Evolutionary conservation across 2,113 vertebrate genomes (phyloP), one percentile per base, ranked within the genome.

Genomic region (Hydrolagus affinis): DNA sequence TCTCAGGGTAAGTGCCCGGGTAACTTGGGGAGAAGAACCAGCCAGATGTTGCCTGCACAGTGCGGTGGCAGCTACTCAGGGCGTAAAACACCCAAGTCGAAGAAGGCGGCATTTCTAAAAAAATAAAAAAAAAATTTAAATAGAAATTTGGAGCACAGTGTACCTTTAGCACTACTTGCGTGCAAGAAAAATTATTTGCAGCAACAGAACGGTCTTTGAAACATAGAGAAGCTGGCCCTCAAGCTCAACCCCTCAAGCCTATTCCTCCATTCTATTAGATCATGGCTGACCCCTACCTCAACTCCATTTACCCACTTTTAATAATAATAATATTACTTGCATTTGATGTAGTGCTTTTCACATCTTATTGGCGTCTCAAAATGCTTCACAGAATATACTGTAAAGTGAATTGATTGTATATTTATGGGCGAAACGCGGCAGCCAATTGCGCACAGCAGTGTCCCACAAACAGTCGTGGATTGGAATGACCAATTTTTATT

Each of bases 21-120:
- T 89, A 93, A 60, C 90, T 89, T 0, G 93, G 94, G 0, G 93
- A 93, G 88, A 93, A 91, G 73, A 96, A 95, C 68, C 89, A 86
- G 0, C 93, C 94, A 11, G 86, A 60, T 0, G 88, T 78, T 0
- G 85, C 70, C 0, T 0, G 10, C 3, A 95, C 86, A 64, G 88
- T 0, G 9, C 86, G 85, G 28, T 96, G 95, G 87, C 94, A 95
- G 89, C 90, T 93, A 85, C 89, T 92, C 87, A 94, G 56, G 0
- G 94, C 93, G 2, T 91, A 91, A 86, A 95, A 95, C 0, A 94
- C 89, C 0, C 21, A 28, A 56, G 88, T 8, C 9, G 30, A 69
- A 30, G 23, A 28, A 56, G 17, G 32, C 32, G 19, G 19, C 30
- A 75, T 44, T 56, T 44, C 0, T 15, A 30, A 17, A 74, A 74